Base-by-base conservation (phyloP, 2,888 invertebrate genomes). In the Aricia artaxerxes region DNA sequence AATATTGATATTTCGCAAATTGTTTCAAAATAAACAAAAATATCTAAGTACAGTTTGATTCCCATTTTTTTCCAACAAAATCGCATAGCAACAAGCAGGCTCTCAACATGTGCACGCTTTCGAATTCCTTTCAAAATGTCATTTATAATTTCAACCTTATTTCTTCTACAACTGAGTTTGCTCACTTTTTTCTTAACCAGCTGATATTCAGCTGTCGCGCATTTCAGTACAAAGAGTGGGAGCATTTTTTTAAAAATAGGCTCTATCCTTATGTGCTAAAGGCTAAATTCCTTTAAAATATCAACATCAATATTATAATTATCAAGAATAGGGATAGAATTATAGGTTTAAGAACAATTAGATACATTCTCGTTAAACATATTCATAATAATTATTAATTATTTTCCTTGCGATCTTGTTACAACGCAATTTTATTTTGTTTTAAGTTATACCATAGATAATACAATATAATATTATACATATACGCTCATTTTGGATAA, bases 121-220 rank as follows among this genome's bases (percentile, higher is more conserved):
- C 76, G 76, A 76, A 76, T 76, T 76, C 57, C 35, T 76, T 76
- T 38, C 76, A 24, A 53, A 53, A 76, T 76, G 57, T 57, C 76
- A 76, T 49, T 31, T 76, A 16, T 76, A 76, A 76, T 76, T 76
- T 76, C 53, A 57, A 76, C 76, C 76, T 76, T 76, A 76, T 53
- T 53, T 53, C 76, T 31, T 53, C 31, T 31, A 35, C 13, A 53
- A 13, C 31, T 13, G 53, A 57, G 76, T 49, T 76, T 35, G 35
- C 35, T 76, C 53, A 16, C 24, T 53, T 75, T 76, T 76, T 76
- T 76, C 53, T 24, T 1, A 53, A 76, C 57, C 76, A 76, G 76
- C 76, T 76, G 76, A 76, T 76, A 57, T 76, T 76, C 76, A 76
- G 76, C 76, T 76, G 76, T 76, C 76, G 57, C 35, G 53, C 35